Conservation (phyloP, 2,797 vertebrate genomes). For the Liparis tanakae region DNA sequence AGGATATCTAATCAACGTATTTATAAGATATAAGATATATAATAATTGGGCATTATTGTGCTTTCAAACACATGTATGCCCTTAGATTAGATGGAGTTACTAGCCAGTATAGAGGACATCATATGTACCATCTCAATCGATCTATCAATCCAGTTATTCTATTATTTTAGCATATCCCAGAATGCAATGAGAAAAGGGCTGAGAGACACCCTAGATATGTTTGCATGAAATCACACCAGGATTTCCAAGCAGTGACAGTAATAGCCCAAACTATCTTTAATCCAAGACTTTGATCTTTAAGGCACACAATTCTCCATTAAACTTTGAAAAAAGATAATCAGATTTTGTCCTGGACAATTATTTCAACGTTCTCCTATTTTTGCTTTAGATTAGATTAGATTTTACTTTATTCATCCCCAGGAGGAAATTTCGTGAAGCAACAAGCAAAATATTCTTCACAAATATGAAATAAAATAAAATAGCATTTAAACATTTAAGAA, state of each 20-base stretch:
- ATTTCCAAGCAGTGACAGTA: too few species aligned
- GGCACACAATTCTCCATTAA: not conserved
- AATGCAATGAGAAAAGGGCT: not conserved
- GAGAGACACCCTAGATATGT: not conserved
- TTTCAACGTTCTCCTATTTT: too few species aligned
- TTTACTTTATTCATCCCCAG: too few species aligned
- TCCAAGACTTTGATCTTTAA: not conserved
- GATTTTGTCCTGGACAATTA: too few species aligned
- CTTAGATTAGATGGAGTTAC: not conserved
- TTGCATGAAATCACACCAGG: not conserved
- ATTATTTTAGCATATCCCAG: not conserved
- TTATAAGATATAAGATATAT: too few species aligned
- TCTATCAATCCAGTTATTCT: too few species aligned
- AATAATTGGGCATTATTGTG: not conserved
- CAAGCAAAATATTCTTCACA: too few species aligned
- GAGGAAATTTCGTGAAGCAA: too few species aligned
- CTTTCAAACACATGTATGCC: not conserved
- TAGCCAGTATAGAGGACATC: constrained; percentile 13
- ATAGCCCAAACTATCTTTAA: not conserved
- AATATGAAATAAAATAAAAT: too few species aligned
- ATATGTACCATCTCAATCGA: not conserved
- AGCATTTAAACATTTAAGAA: too few species aligned
- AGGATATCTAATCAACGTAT: not conserved
- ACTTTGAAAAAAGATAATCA: not conserved
- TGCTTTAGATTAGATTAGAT: too few species aligned